Conservation (phyloP, 2,113 vertebrate genomes). For the Perca flavescens region DNA sequence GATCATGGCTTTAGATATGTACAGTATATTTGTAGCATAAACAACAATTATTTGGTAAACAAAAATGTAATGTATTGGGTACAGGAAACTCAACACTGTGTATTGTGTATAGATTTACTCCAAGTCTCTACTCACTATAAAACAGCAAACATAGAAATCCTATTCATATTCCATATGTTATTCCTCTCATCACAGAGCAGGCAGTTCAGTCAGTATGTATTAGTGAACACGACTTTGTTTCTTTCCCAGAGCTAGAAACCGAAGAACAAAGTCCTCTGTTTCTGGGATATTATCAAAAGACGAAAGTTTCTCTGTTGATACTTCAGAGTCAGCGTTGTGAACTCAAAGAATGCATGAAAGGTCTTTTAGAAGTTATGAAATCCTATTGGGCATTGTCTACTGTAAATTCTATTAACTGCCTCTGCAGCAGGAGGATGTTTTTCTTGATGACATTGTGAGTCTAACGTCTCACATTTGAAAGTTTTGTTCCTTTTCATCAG, state of each 20-base stretch:
- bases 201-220: not conserved
- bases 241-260: not conserved
- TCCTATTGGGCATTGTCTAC: conserved; percentile 13
- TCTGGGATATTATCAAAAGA: conserved; percentile 17
- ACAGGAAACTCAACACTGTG: too few species aligned
- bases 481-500: conserved; percentile 40
- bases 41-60: too few species aligned
- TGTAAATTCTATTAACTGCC: conserved; percentile 21
- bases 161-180: not conserved
- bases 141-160: not conserved
- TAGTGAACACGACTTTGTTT: not conserved
- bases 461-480: conserved; percentile 22
- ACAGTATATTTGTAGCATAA: too few species aligned
- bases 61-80: too few species aligned
- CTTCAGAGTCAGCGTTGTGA: conserved; percentile 8
- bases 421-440: conserved; percentile 11
- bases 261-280: conserved; percentile 25
- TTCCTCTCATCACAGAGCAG: not conserved
- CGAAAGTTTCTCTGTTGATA: not conserved
- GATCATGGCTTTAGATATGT: too few species aligned
- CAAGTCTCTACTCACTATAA: not conserved
- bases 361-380: conserved; percentile 15
- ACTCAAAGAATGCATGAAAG: conserved; percentile 10
- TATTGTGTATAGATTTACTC: not conserved
- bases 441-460: conserved; percentile 46